A percentile compares a stretch with the other conserved stretches of the same genome.
These are phyloP conservation scores for Platerodrilus igneus DNA, from an alignment of 2,888 invertebrate species.

Conservation along the genomic window DNA sequence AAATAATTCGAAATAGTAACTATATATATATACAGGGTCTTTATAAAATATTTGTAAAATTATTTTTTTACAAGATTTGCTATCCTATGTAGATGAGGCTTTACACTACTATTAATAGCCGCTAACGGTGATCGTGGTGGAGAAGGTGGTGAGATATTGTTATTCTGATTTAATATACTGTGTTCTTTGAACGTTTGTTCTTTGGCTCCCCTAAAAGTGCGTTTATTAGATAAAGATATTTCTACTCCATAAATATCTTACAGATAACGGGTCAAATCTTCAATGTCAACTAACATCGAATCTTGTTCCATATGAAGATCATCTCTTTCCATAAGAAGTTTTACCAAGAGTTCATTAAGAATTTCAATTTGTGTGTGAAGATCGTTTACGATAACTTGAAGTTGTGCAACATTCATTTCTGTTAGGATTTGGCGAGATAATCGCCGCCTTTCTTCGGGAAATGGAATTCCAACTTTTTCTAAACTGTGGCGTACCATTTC, in stretches of 20 bases:
- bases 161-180: constrained; percentile 36
- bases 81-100: constrained; percentile 49
- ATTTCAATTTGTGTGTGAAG: constrained; percentile 90
- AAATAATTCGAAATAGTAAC: constrained; percentile 18
- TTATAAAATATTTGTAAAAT: constrained; percentile 19
- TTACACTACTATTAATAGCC: constrained; percentile 44
- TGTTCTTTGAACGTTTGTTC: constrained; percentile 50
- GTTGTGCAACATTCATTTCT: constrained; percentile 89
- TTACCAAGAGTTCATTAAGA: constrained; percentile 85
- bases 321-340: constrained; percentile 85
- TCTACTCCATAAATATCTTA: constrained; percentile 50
- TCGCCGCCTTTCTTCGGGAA: constrained; percentile 77
- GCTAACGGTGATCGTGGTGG: constrained; percentile 44
- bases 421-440: constrained; percentile 80
- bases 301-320: constrained; percentile 98
- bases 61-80: constrained; percentile 49
- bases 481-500: constrained; percentile 79
- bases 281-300: constrained; percentile 95
- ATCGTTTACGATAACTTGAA: constrained; percentile 92
- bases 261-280: constrained; percentile 88
- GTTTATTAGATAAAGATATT: background rate
- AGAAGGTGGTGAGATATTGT: constrained; percentile 41
- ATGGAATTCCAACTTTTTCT: constrained; percentile 76
- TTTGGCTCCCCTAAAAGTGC: constrained; percentile 49
- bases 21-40: constrained; percentile 18